Evolutionary conservation across 1,140 invertebrate genomes (phyloP).

Genomic region (Riptortus pedestris): DNA sequence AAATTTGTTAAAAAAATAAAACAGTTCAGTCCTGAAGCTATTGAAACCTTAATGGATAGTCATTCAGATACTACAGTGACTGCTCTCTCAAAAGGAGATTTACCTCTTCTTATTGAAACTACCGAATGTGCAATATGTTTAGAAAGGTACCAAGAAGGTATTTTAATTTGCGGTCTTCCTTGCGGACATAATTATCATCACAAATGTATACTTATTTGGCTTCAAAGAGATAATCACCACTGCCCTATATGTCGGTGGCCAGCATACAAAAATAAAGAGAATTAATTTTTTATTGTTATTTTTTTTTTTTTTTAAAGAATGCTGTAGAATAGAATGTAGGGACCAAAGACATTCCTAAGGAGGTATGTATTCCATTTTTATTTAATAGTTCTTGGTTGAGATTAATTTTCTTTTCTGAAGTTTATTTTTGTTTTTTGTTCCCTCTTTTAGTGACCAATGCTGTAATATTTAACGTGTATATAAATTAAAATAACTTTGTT

Average conservation of each 20-base stretch:
- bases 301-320: neutral
- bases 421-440: too few relatives aligned
- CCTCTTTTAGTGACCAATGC: too few relatives aligned
- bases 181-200: constrained; percentile 47
- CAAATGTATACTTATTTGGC: constrained; percentile 43
- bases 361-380: neutral
- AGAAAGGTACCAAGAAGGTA: constrained; percentile 38
- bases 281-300: neutral
- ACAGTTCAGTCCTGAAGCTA: constrained; percentile 17
- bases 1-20: constrained; percentile 23
- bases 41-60: constrained; percentile 16
- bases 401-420: too few relatives aligned
- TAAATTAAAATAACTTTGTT: too few relatives aligned
- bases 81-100: constrained; percentile 15
- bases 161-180: constrained; percentile 42
- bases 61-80: neutral
- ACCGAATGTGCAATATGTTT: constrained; percentile 46
- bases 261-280: constrained; percentile 36
- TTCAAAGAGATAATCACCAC: constrained; percentile 43
- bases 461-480: too few relatives aligned
- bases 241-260: constrained; percentile 48
- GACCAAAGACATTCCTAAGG: constrained; percentile 2
- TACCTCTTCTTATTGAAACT: constrained; percentile 21
- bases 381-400: neutral
- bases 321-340: neutral